Conservation (phyloP, 2,888 invertebrate species). For the Helobdella robusta region DNA sequence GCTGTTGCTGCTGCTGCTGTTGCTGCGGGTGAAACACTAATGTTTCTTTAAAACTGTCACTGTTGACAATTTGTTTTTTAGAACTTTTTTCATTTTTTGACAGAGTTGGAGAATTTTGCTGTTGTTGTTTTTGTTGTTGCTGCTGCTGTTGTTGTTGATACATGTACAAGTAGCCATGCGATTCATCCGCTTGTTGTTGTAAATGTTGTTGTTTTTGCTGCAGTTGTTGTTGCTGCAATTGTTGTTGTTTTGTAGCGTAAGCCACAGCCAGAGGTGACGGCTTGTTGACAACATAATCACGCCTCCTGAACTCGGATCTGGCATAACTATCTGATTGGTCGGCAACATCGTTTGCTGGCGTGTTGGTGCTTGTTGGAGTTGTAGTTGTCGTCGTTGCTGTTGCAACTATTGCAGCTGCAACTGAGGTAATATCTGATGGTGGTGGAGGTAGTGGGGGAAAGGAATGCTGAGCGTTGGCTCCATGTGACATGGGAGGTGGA, state of each 20-base stretch:
- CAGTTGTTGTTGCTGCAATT: too few species aligned
- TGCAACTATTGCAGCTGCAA: background rate
- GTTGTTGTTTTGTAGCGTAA: too few species aligned
- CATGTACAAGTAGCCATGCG: background rate
- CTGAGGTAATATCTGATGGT: background rate
- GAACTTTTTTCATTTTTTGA: background rate
- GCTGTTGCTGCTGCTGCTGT: background rate
- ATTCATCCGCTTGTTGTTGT: too few species aligned
- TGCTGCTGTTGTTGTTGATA: background rate
- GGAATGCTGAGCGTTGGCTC: background rate
- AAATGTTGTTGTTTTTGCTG: too few species aligned
- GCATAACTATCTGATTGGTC: constrained; percentile 2
- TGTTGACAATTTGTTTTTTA: too few species aligned
- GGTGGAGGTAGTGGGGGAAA: constrained; percentile 16
- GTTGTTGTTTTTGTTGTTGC: background rate
- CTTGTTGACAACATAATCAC: too few species aligned
- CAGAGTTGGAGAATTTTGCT: background rate
- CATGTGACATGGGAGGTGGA: background rate
- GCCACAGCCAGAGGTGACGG: too few species aligned
- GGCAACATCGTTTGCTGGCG: background rate
- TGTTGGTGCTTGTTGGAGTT: constrained; percentile 54
- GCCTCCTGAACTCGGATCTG: constrained; percentile 1
- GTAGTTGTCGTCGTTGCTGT: background rate
- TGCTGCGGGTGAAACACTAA: background rate
- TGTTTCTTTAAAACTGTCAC: too few species aligned